A percentile compares a stretch with the other conserved stretches of the same genome.
These are phyloP conservation scores for Drosophila lini DNA, from an alignment of 1,140 invertebrate species.

Conservation along the genomic window DNA sequence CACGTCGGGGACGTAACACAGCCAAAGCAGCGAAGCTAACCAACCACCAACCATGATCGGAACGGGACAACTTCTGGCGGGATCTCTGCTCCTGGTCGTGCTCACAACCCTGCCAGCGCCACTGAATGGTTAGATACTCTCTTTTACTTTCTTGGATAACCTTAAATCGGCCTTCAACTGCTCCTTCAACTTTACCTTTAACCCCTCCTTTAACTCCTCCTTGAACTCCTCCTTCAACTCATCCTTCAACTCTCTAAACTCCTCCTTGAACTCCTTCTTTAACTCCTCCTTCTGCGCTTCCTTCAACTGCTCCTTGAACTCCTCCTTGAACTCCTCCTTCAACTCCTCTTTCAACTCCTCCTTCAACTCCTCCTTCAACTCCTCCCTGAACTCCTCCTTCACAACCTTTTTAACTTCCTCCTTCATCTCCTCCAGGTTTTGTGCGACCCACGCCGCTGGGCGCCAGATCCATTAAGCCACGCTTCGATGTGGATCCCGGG, in stretches of 20 bases:
- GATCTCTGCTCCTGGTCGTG: constrained; percentile 1
- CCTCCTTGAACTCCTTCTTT: too few relatives aligned
- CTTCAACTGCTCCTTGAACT: neutral
- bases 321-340: neutral
- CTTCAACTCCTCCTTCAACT: neutral
- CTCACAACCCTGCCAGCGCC: neutral
- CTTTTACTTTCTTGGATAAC: neutral
- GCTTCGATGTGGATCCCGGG: constrained; percentile 57
- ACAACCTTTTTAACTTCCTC: neutral
- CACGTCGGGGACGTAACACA: constrained; percentile 35
- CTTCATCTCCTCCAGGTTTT: neutral
- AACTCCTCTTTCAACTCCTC: neutral
- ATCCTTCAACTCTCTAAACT: neutral
- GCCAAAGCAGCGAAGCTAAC: neutral
- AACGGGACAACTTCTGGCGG: constrained; percentile 5
- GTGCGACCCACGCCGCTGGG: neutral
- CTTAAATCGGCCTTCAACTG: neutral
- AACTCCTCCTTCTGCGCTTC: neutral
- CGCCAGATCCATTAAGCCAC: constrained; percentile 18
- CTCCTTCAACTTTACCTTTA: neutral
- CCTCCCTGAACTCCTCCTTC: neutral
- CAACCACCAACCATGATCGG: constrained; percentile 7
- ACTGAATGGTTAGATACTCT: constrained; percentile 1
- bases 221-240: neutral
- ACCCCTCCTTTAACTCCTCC: neutral